Percentiles rank a stretch among this genome's conserved stretches.
These are phyloP conservation scores for Dryobotodes eremita DNA, from an alignment of 2,888 invertebrate genomes.

Conservation along the genomic window DNA sequence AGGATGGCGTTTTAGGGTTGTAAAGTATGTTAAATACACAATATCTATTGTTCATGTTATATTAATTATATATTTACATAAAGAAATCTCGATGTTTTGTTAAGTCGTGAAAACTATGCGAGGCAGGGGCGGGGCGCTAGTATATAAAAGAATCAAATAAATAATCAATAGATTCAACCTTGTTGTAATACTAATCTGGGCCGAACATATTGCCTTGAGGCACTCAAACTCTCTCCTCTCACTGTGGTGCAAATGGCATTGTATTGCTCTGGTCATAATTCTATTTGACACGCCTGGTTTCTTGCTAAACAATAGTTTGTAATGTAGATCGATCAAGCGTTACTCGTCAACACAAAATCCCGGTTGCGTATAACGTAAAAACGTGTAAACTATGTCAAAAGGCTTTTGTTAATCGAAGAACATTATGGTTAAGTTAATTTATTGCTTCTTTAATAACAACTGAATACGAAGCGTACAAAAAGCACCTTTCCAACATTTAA, in stretches of 20 bases:
- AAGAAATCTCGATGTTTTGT: no score
- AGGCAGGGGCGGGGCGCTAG: no score
- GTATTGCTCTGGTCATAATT: neutral
- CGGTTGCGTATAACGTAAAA: neutral
- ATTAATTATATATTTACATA: no score
- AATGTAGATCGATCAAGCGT: neutral
- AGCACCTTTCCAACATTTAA: neutral
- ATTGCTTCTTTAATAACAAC: neutral
- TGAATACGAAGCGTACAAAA: neutral
- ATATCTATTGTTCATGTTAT: no score
- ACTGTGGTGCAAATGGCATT: neutral
- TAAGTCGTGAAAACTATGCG: no score
- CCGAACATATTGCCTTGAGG: constrained; percentile 19
- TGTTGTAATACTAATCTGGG: neutral
- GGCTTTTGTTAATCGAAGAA: neutral
- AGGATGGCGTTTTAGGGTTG: no score
- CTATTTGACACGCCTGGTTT: no score
- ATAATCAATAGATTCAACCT: neutral
- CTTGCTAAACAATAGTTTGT: neutral
- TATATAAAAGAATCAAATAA: neutral
- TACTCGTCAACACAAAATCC: neutral
- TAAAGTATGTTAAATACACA: no score
- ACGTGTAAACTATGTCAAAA: constrained; percentile 4
- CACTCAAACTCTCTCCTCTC: neutral
- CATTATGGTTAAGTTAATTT: neutral